Evolutionary conservation across 2,113 vertebrate species (phyloP).

Genomic region (Callithrix jacchus): DNA sequence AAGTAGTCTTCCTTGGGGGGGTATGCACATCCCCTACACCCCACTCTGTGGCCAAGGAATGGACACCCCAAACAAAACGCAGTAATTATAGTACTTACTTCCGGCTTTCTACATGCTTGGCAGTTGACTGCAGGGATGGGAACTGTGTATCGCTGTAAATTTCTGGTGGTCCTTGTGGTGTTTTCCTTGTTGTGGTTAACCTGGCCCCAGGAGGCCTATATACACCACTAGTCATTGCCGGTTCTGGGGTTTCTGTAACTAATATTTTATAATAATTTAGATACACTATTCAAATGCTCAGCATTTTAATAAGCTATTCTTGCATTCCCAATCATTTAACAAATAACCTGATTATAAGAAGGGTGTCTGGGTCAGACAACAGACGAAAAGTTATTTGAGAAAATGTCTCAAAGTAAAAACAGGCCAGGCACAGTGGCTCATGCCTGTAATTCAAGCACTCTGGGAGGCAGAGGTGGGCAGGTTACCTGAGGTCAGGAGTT

Average conservation of each 20-base stretch:
- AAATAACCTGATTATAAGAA: not conserved
- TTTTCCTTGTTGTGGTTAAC: slow-evolving; percentile 85
- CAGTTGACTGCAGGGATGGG: slow-evolving; percentile 93
- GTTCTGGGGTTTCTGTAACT: slow-evolving; percentile 90
- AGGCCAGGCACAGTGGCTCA: not conserved
- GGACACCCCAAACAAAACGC: not conserved
- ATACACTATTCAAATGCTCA: not conserved
- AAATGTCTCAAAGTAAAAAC: not conserved
- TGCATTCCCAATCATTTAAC: not conserved
- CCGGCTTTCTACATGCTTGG: slow-evolving; percentile 97
- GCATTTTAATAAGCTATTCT: not conserved
- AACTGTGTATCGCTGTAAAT: slow-evolving; percentile 97
- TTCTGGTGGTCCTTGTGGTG: slow-evolving; percentile 94
- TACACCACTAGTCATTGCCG: slow-evolving; percentile 90
- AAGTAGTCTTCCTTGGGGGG: not conserved
- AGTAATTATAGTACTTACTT: slow-evolving; percentile 86
- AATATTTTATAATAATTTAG: not conserved
- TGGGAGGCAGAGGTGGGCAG: not conserved
- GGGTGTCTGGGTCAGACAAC: not conserved
- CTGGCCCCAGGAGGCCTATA: slow-evolving; percentile 97
- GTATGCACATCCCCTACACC: not conserved
- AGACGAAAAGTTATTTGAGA: not conserved
- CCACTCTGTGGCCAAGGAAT: not conserved
- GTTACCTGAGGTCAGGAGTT: not conserved
- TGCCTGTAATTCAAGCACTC: not conserved